Evolutionary conservation across 2,888 invertebrate species (phyloP).

Genomic region (Ligdia adustata): DNA sequence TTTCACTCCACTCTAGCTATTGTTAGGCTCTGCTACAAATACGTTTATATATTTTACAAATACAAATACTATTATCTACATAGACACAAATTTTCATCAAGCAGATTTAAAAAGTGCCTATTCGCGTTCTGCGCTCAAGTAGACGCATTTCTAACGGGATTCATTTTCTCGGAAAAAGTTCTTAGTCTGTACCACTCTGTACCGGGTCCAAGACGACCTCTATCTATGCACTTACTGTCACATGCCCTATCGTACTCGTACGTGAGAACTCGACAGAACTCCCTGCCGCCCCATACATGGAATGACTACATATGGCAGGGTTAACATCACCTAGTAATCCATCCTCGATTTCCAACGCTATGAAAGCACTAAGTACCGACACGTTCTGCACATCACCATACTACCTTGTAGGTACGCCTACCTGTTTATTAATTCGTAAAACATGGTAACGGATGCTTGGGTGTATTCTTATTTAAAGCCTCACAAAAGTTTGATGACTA

Average conservation of each 20-base stretch:
- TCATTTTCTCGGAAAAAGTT: conserved; percentile 11
- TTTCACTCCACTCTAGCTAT: no score
- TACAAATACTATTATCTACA: no score
- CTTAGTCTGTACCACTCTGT: conserved; percentile 30
- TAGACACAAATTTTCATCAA: no score
- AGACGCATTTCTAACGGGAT: conserved; percentile 14
- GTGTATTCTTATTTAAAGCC: no score
- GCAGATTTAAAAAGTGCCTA: neutral
- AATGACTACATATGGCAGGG: conserved; percentile 52
- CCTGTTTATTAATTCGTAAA: no score
- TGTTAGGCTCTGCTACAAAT: no score
- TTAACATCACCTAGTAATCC: conserved; percentile 51
- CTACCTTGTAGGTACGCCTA: conserved; percentile 7
- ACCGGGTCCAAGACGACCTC: conserved; percentile 37
- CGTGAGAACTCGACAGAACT: conserved; percentile 63
- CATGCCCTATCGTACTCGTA: conserved; percentile 34
- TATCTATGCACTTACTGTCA: conserved; percentile 17
- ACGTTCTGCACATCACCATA: conserved; percentile 13
- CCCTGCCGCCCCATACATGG: conserved; percentile 60
- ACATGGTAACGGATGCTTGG: neutral
- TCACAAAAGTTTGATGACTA: no score
- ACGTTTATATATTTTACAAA: no score
- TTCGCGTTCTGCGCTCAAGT: neutral
- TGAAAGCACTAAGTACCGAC: conserved; percentile 22
- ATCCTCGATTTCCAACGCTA: conserved; percentile 56